Conservation (phyloP, 2,113 vertebrate genomes). For the Platysternon megacephalum region DNA sequence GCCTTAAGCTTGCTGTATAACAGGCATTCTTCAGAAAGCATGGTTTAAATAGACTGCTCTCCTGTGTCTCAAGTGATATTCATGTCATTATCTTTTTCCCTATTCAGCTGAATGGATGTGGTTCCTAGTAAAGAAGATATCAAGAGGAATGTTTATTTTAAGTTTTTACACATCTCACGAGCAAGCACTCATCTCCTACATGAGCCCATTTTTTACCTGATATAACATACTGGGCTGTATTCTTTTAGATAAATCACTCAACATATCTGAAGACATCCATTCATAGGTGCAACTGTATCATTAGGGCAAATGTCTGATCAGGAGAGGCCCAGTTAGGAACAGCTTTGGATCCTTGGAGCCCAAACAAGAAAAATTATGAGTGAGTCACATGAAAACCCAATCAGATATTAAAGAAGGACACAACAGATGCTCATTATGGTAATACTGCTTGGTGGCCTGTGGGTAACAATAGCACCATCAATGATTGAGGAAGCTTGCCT, state of each 20-base stretch:
- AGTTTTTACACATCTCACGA: constrained; percentile 10
- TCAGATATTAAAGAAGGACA: background rate
- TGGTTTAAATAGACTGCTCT: constrained; percentile 12
- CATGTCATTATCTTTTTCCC: constrained; percentile 15
- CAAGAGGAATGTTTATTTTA: constrained; percentile 36
- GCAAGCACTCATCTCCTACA: background rate
- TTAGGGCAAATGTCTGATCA: background rate
- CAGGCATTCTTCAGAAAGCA: background rate
- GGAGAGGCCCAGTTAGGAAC: constrained; percentile 8
- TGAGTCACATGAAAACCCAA: background rate
- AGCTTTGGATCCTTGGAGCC: background rate
- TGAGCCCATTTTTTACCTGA: background rate
- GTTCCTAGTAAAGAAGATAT: background rate
- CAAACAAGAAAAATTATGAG: constrained; percentile 10
- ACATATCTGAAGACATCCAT: background rate
- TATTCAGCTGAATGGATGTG: background rate
- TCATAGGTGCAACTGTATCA: constrained; percentile 1
- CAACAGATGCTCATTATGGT: background rate
- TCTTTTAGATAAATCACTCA: constrained; percentile 13
- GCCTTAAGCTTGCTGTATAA: background rate
- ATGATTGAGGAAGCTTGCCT: background rate
- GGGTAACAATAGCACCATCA: background rate
- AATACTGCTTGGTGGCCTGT: background rate
- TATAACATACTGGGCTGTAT: background rate
- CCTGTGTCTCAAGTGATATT: background rate